These are phyloP conservation scores for Mohoua ochrocephala DNA, from an alignment of 2,113 vertebrate species.

Conservation along the genomic window DNA sequence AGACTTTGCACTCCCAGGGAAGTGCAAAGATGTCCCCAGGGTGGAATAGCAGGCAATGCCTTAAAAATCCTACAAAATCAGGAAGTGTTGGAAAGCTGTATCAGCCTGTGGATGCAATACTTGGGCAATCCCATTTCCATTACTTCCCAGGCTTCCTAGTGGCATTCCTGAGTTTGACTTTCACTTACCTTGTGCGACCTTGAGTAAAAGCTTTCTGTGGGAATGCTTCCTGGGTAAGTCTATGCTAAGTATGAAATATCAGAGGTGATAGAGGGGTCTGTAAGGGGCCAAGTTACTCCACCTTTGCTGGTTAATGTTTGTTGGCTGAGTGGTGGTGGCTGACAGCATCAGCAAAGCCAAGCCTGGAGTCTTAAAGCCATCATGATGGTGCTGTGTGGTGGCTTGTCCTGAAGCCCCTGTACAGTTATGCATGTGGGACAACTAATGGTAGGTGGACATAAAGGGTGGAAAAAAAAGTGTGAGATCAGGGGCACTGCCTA, in stretches of 20 bases:
- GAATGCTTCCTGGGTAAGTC: neutral
- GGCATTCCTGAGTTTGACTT: neutral
- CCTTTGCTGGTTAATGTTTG: neutral
- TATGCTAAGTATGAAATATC: rapidly evolving
- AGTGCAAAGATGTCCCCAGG: neutral
- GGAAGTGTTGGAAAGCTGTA: neutral
- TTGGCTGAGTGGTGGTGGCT: neutral
- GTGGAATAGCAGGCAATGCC: neutral
- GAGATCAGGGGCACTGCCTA: neutral
- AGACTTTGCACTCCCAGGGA: neutral
- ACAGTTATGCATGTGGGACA: neutral
- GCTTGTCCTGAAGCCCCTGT: neutral
- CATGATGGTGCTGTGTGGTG: neutral
- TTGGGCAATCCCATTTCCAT: neutral
- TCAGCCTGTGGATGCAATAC: neutral
- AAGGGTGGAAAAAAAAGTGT: too few species aligned
- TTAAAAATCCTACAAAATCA: neutral
- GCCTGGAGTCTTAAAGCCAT: neutral
- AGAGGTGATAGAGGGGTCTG: neutral
- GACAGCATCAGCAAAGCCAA: neutral
- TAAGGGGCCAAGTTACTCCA: rapidly evolving
- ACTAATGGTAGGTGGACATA: neutral
- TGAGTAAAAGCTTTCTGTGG: neutral
- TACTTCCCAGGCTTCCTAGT: neutral
- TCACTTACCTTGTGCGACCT: neutral